phyloP scores from a whole-genome alignment of 2,113 vertebrate genomes.

The Pelmatolapia mariae region DNA sequence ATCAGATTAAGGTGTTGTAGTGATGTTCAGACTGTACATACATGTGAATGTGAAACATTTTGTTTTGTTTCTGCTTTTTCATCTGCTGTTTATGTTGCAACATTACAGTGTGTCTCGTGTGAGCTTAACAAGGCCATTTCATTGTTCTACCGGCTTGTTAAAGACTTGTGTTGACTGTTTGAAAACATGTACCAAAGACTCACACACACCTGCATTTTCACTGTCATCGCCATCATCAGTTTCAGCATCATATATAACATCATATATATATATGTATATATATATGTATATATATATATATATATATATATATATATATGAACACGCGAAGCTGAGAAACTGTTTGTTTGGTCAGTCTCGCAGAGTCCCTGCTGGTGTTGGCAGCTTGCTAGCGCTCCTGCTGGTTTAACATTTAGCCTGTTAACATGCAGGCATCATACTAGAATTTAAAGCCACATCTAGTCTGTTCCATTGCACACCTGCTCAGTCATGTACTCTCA shows the following conservation, averaged over 20 bases:
- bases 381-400: not conserved
- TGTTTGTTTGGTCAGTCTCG: not conserved
- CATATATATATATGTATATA: not conserved
- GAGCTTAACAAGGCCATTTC: not conserved
- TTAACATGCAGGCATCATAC: not conserved
- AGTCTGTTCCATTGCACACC: not conserved
- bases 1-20: slow-evolving; percentile 12
- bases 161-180: not conserved
- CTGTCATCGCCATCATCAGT: not conserved
- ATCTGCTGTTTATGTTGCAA: slow-evolving; percentile 15
- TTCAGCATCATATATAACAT: not conserved
- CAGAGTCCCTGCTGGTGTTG: not conserved
- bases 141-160: not conserved
- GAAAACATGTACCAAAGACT: slow-evolving; percentile 52
- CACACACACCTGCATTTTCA: not conserved
- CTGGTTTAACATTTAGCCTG: slow-evolving; percentile 5
- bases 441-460: not conserved
- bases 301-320: not conserved
- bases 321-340: not conserved
- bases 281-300: too few species aligned
- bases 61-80: slow-evolving; percentile 27
- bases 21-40: slow-evolving; percentile 34
- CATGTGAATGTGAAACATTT: slow-evolving; percentile 27
- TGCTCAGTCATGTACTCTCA: not conserved
- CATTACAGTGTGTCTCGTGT: slow-evolving; percentile 1